These are phyloP conservation scores for Malurus leucopterus DNA, from an alignment of 2,797 vertebrate species.

Conservation along the genomic window DNA sequence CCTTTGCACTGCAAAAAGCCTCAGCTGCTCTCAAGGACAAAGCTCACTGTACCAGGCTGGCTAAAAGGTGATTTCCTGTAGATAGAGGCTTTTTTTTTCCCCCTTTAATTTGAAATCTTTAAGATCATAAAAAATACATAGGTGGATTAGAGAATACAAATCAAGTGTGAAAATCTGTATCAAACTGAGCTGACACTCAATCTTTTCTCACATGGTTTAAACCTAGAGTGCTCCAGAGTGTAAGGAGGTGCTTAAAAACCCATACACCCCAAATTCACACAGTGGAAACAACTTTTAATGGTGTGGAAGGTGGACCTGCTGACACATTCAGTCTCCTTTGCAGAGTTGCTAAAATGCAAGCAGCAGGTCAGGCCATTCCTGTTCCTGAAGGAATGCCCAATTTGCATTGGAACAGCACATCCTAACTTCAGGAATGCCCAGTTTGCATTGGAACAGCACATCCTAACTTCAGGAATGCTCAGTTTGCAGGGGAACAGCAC, in stretches of 20 bases:
- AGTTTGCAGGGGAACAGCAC: background rate
- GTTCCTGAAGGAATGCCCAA: background rate
- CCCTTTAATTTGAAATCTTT: background rate
- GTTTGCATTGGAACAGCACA: too few relatives aligned
- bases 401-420: background rate
- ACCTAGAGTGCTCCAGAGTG: background rate
- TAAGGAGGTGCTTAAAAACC: background rate
- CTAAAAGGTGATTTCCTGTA: background rate
- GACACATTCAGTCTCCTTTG: background rate
- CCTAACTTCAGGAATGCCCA: background rate
- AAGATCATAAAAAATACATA: background rate
- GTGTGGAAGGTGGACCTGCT: background rate
- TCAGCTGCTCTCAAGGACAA: constrained; percentile 67
- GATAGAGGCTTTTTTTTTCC: background rate
- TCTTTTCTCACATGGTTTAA: background rate
- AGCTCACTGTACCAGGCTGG: background rate
- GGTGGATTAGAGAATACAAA: background rate
- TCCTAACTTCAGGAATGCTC: background rate
- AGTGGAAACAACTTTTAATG: background rate
- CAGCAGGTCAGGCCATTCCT: background rate
- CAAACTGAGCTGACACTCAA: background rate
- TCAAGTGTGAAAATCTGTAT: background rate
- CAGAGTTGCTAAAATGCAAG: background rate
- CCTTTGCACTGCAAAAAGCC: constrained; percentile 38
- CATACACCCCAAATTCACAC: background rate